phyloP scores from a whole-genome alignment of 1,140 invertebrate species.

The Planococcus citri region DNA sequence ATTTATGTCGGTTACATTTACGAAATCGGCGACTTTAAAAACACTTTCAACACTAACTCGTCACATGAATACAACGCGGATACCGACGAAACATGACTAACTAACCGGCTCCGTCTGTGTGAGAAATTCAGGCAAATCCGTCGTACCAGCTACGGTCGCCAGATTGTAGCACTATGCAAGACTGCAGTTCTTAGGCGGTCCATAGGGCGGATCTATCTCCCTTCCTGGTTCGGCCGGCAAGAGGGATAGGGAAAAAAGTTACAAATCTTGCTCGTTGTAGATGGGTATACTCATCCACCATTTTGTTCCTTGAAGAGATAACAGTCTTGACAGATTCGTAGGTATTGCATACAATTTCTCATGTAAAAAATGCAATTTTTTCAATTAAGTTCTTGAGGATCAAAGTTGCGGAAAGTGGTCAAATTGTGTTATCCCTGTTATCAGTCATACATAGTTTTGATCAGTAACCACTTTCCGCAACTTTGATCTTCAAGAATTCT shows the following conservation, averaged over 20 bases:
- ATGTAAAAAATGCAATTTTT: too few relatives aligned
- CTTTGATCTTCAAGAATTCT: too few relatives aligned
- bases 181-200: not conserved
- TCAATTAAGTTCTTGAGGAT: too few relatives aligned
- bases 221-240: not conserved
- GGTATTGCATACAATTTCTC: too few relatives aligned
- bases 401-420: too few relatives aligned
- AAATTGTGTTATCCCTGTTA: too few relatives aligned
- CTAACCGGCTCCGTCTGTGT: not conserved
- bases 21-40: not conserved
- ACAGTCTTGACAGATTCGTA: too few relatives aligned
- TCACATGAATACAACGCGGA: not conserved
- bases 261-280: not conserved
- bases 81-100: not conserved
- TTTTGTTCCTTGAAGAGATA: too few relatives aligned
- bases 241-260: not conserved
- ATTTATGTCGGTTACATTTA: not conserved
- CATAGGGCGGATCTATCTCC: not conserved
- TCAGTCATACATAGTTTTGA: too few relatives aligned
- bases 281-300: too few relatives aligned
- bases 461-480: too few relatives aligned
- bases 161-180: not conserved
- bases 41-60: not conserved
- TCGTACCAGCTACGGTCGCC: not conserved
- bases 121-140: not conserved